A percentile compares a stretch with the other conserved stretches of the same genome.
Conservation (phyloP, 2,797 vertebrate species). For the Amazona finschi region DNA sequence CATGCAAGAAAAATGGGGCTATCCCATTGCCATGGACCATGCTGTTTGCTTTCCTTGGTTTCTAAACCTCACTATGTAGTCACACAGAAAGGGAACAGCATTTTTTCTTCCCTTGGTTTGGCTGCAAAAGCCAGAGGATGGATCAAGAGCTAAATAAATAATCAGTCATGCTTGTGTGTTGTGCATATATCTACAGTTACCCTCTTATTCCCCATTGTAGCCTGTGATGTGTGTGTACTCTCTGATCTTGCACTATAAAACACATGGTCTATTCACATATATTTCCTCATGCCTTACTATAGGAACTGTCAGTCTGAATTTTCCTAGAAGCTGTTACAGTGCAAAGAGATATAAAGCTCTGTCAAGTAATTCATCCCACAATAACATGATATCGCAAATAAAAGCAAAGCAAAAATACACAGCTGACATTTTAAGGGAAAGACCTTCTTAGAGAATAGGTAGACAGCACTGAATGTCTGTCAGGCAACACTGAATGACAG, state of each 20-base stretch:
- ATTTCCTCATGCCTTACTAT: neutral
- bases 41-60: neutral
- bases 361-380: neutral
- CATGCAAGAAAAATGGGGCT: neutral
- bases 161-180: neutral
- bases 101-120: neutral
- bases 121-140: neutral
- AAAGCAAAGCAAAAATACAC: neutral
- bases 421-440: neutral
- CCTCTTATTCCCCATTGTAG: neutral
- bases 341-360: neutral
- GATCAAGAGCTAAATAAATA: neutral
- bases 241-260: neutral
- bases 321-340: neutral
- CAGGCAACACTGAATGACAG: too few species aligned
- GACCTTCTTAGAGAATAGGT: neutral
- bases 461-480: neutral
- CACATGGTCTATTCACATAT: neutral
- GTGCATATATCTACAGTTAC: neutral
- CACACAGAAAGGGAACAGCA: neutral
- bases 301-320: neutral
- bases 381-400: neutral
- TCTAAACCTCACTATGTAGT: neutral
- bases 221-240: neutral
- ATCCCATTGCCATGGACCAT: fast-evolving